phyloP scores from a whole-genome alignment of 2,888 invertebrate genomes.

The Himalopsyche kuldschensis region DNA sequence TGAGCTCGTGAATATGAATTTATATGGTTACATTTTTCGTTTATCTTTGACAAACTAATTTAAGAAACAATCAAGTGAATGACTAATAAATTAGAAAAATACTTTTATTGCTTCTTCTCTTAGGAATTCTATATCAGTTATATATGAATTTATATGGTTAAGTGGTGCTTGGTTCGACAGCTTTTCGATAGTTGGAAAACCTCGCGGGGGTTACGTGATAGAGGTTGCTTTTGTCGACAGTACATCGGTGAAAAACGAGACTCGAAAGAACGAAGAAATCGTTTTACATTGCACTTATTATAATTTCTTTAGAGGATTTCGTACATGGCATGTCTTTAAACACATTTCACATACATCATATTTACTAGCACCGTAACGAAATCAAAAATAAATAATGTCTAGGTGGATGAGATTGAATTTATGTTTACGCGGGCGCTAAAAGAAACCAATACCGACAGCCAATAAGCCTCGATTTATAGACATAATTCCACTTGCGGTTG shows the following conservation, averaged over 20 bases:
- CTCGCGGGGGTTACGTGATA: not conserved
- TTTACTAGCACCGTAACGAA: not conserved
- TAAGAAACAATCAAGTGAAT: too few species aligned
- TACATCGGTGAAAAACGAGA: not conserved
- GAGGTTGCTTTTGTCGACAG: not conserved
- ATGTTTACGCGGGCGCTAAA: not conserved
- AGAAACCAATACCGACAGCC: too few species aligned
- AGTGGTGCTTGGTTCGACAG: not conserved
- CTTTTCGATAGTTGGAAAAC: not conserved
- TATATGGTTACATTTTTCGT: too few species aligned
- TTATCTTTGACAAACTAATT: too few species aligned
- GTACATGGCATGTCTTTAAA: not conserved
- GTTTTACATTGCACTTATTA: not conserved
- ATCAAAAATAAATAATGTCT: not conserved
- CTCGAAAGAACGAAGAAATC: not conserved
- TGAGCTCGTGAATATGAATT: too few species aligned
- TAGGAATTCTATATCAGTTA: too few species aligned
- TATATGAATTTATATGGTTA: too few species aligned
- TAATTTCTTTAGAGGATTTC: not conserved
- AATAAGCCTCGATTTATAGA: too few species aligned
- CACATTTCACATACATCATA: not conserved
- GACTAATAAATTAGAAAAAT: too few species aligned
- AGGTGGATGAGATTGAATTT: not conserved
- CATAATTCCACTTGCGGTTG: too few species aligned
- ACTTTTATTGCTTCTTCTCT: too few species aligned